phyloP scores from a whole-genome alignment of 2,113 vertebrate species.

The Mystacornis crossleyi region DNA sequence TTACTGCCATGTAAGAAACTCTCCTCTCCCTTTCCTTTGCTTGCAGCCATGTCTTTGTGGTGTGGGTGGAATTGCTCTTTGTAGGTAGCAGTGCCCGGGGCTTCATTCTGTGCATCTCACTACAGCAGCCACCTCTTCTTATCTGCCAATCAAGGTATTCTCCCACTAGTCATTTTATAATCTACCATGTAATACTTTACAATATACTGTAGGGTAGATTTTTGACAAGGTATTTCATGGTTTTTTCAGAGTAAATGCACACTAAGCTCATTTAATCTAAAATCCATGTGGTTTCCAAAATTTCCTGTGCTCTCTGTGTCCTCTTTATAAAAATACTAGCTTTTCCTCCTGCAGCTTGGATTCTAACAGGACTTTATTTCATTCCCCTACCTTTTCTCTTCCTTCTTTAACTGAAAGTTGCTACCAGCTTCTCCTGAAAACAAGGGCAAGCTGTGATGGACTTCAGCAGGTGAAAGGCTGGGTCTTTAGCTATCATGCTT shows the following conservation, averaged over 20 bases:
- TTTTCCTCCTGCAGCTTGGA: background rate
- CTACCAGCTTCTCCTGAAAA: background rate
- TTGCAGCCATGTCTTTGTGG: background rate
- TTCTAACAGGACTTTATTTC: background rate
- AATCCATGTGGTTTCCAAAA: background rate
- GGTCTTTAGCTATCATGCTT: background rate
- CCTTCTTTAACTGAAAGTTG: background rate
- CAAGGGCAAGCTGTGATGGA: background rate
- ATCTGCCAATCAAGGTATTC: conserved; percentile 26
- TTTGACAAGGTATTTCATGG: conserved; percentile 4
- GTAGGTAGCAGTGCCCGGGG: background rate
- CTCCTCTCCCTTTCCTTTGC: background rate
- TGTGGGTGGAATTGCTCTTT: conserved; percentile 32
- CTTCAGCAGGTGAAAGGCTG: conserved; percentile 10
- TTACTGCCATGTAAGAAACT: background rate
- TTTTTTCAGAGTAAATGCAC: background rate
- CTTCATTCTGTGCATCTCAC: background rate
- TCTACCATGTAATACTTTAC: background rate
- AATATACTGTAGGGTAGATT: background rate
- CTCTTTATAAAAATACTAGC: background rate
- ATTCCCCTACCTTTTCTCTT: background rate
- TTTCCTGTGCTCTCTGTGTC: background rate
- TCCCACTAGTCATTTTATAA: conserved; percentile 10
- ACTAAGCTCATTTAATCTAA: background rate
- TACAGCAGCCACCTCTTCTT: conserved; percentile 21